phyloP scores from a whole-genome alignment of 2,797 vertebrate species.

The Sebastes cheni region DNA sequence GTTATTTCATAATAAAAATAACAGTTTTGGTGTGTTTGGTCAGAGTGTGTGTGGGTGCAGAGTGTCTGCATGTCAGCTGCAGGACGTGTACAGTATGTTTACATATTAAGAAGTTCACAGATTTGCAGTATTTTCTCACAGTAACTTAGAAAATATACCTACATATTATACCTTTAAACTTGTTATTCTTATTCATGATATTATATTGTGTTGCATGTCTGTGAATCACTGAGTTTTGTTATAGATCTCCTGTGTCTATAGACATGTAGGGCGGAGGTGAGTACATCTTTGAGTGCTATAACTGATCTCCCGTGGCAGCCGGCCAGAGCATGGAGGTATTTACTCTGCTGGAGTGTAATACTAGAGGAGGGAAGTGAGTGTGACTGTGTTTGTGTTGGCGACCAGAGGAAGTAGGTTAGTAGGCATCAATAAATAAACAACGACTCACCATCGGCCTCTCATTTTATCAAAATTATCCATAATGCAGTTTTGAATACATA shows the following conservation, averaged over 20 bases:
- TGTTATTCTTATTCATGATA: background rate
- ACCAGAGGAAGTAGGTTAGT: background rate
- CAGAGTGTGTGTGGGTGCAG: background rate
- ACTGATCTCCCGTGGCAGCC: background rate
- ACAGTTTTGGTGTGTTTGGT: background rate
- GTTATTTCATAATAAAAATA: background rate
- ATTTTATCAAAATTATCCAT: background rate
- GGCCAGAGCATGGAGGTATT: slow-evolving; percentile 4
- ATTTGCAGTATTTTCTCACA: too few relatives aligned
- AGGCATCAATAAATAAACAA: background rate
- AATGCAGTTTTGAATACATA: too few relatives aligned
- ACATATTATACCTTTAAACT: too few relatives aligned
- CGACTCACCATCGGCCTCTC: background rate
- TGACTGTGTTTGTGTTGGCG: background rate
- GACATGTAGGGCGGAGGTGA: background rate
- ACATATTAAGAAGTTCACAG: too few relatives aligned
- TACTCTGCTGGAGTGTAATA: background rate
- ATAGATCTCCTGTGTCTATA: background rate
- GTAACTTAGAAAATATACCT: too few relatives aligned
- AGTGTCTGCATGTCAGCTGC: too few relatives aligned
- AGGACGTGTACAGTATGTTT: too few relatives aligned
- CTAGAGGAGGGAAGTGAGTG: background rate
- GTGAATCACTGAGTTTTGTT: background rate
- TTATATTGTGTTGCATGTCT: background rate
- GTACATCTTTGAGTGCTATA: background rate